These are phyloP conservation scores for Allolobophora icterica DNA, from an alignment of 2,888 invertebrate genomes.

Conservation along the genomic window DNA sequence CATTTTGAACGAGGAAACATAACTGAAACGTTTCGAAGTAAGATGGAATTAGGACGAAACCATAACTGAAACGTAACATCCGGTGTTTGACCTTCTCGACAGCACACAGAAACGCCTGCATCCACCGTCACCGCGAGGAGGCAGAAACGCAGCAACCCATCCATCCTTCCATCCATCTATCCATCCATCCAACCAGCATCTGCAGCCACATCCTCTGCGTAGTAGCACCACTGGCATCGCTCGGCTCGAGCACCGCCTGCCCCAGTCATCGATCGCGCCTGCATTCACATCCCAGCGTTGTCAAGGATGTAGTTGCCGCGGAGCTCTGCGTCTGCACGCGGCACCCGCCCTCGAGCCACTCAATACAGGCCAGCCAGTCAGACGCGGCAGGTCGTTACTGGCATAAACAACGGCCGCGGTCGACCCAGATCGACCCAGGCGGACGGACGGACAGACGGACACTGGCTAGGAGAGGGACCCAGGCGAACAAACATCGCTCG, in stretches of 20 bases:
- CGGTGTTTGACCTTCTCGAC: not conserved
- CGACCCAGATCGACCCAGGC: not conserved
- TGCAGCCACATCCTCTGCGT: not conserved
- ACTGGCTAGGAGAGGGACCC: not conserved
- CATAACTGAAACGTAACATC: not conserved
- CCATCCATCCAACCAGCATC: not conserved
- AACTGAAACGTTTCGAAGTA: too few relatives aligned
- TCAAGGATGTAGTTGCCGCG: slow-evolving; percentile 30
- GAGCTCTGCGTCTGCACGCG: slow-evolving; percentile 6
- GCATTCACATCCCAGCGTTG: slow-evolving; percentile 24
- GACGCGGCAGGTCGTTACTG: not conserved
- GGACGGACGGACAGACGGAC: not conserved
- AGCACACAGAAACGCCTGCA: not conserved
- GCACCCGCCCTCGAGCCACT: slow-evolving; percentile 9
- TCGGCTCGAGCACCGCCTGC: not conserved
- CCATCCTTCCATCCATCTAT: not conserved
- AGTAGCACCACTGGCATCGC: not conserved
- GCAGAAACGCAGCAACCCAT: not conserved
- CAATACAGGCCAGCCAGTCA: slow-evolving; percentile 20
- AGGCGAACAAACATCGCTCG: not conserved
- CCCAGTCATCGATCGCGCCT: not conserved
- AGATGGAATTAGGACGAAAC: too few relatives aligned
- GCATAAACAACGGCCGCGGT: not conserved
- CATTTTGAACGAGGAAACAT: too few relatives aligned
- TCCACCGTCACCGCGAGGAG: not conserved